Evolutionary conservation across 1,140 invertebrate genomes (phyloP), one percentile per base, ranked within the genome.

Genomic region (Adoxophyes honmai): DNA sequence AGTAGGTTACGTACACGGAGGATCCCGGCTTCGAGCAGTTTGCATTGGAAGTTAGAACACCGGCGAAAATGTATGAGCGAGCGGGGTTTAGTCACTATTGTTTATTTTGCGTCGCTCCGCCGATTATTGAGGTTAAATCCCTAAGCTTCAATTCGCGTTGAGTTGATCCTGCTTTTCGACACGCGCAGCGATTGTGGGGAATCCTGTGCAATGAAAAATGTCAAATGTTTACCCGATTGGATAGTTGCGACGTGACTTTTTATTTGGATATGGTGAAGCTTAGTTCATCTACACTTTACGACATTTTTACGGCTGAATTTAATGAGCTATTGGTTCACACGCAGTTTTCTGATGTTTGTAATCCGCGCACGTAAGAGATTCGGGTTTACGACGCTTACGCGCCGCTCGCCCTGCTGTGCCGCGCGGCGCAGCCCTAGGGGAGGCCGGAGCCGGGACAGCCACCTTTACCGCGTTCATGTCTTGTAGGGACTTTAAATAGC

Each of bases 401-500:
- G 6, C 21, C 6, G 21, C 21, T 28, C 21, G 21, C 21, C 2
- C 21, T 28, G 21, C 21, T 28, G 6, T 28, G 2, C 21, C 6
- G 6, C 21, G 6, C 6, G 21, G 21, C 6, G 21, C 6, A 28
- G 21, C 21, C 21, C 21, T 28, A 28, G 21, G 21, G 21, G 21
- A 28, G 21, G 21, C 6, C 21, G 21, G 21, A 6, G 21, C 6
- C 21, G 21, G 21, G 21, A 28, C 21, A 28, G 21, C 21, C 21
- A 6, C 21, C 21, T 35, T 18, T 55, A 57, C 71, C 64, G 57
- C 68, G 63, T 70, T 68, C 65, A 71, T 72, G 60, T 62, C 35
- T 59, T 52, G 63, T 68, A 74, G 64, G 64, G 62, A 71, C 66
- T 65, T 69, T 39, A 61, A 71, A 73, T 48, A 57, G 55, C 52